Conservation (phyloP, 2,797 vertebrate genomes). For the Sebastes elongatus region DNA sequence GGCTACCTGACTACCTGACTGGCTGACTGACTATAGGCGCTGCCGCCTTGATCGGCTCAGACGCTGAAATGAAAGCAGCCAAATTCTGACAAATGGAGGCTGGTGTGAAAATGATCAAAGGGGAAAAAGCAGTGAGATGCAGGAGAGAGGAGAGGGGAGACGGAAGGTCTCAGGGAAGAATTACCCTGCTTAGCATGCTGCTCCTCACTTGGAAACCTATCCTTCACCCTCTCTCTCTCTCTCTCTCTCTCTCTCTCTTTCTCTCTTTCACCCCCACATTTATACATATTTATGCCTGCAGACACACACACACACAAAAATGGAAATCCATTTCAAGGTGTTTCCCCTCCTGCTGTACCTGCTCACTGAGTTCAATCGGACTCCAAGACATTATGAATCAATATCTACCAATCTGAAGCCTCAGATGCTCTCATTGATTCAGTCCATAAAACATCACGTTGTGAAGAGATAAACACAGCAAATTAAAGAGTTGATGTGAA, state of each 20-base stretch:
- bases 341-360: not conserved
- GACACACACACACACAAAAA: not conserved
- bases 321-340: conserved; percentile 24
- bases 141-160: not conserved
- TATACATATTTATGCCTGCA: conserved; percentile 8
- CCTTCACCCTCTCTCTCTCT: not conserved
- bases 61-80: conserved; percentile 33
- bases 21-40: conserved; percentile 7
- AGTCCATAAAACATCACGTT: not conserved
- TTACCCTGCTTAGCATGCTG: conserved; percentile 37
- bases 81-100: conserved; percentile 47
- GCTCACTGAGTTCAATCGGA: not conserved
- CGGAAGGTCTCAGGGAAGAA: conserved; percentile 10
- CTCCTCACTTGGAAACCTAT: conserved; percentile 17
- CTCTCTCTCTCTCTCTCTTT: not conserved
- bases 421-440: too few relatives aligned
- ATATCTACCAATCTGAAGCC: not conserved
- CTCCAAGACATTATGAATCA: not conserved
- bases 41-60: conserved; percentile 11
- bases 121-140: not conserved
- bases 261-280: not conserved
- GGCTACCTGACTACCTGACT: not conserved
- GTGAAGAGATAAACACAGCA: not conserved
- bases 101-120: conserved; percentile 58
- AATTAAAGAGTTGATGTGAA: not conserved